Base-by-base conservation (phyloP, 2,888 invertebrate genomes). In the Drosophila lacicola region DNA sequence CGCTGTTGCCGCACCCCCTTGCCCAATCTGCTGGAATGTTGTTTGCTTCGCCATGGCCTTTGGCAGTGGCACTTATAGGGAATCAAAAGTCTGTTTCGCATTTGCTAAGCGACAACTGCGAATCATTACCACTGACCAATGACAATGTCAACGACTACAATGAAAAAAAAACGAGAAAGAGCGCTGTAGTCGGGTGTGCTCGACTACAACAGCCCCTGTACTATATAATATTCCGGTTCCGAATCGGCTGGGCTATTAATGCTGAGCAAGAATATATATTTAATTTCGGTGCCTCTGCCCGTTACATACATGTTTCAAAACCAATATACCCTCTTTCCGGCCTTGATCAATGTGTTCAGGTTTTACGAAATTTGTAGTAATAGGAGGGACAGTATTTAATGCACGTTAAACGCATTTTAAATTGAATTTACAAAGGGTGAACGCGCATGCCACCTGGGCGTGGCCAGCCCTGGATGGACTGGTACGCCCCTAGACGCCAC, bases 1-100 rank as follows among this genome's bases (percentile, higher is more conserved):
- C 9, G 14, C 46, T 33, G 47, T 33, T 10, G 33, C 4, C 19
- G 11, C 21, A 42, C 34, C 29, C 54, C 41, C 42, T 54, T 34
- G 60, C 14, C 39, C 39, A 21, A 49, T 58, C 14, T 47, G 49
- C 33, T 50, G 39, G 21, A 46, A 53, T 36, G 42, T 39, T 54
- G 54, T 61, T 67, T 71, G 71, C 36, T 56, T 67, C 61, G 33
- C 62, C 64, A 29, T 70, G 74, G 58, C 70, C 58, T 47, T 57
- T 72, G 72, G 57, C 56, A 78, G 64, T 55, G 64, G 72, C 84
- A 89, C 89, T 86, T 86, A 57, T 89, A 74, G 70, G 85, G 87
- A 62, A 78, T 89, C 88, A 57, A 45, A 73, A 70, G 72, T 76
- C 63, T 63, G 58, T 41, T 47, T 55, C 55, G 39, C 53, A 62